Percentiles rank a stretch among this genome's conserved stretches.
Evolutionary conservation across 2,113 vertebrate species (phyloP).

Genomic region (Fregetta grallaria): DNA sequence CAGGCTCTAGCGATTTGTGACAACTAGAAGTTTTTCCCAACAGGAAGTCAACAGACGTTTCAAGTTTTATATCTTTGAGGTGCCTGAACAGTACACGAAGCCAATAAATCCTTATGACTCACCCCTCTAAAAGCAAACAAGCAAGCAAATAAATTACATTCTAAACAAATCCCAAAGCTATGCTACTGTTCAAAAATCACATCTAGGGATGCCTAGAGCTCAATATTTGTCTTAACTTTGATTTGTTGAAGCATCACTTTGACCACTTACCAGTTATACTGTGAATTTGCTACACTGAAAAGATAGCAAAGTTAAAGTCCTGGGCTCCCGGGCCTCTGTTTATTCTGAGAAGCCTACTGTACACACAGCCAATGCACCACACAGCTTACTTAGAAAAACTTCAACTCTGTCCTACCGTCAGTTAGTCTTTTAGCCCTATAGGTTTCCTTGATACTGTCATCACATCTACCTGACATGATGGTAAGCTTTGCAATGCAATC

Average conservation of each 20-base stretch:
- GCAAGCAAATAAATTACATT: neutral
- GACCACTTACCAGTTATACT: neutral
- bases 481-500: neutral
- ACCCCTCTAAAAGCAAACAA: neutral
- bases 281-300: neutral
- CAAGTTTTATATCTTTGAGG: neutral
- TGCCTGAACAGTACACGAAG: neutral
- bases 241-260: neutral
- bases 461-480: neutral
- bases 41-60: neutral
- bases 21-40: neutral
- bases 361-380: neutral
- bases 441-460: neutral
- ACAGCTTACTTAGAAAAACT: conserved; percentile 1
- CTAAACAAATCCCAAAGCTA: neutral
- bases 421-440: neutral
- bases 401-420: neutral
- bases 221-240: neutral
- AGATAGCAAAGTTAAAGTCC: neutral
- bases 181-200: neutral
- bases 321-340: neutral
- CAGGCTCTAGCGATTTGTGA: neutral
- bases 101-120: neutral
- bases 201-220: neutral
- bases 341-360: conserved; percentile 6